Conservation (phyloP, 2,113 vertebrate species). For the Xyrauchen texanus region DNA sequence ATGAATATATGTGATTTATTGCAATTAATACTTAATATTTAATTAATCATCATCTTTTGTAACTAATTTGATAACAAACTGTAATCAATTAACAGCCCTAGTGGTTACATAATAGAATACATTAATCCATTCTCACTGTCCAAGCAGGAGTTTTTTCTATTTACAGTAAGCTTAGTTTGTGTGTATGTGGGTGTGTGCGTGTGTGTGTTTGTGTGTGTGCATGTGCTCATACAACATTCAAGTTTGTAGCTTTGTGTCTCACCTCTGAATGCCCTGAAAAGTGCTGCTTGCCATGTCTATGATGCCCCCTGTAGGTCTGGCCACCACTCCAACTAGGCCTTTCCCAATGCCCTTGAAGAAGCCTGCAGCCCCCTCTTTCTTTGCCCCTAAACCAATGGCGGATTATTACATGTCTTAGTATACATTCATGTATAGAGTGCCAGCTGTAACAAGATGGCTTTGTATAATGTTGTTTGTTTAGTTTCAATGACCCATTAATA, state of each 20-base stretch:
- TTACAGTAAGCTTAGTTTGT: too few relatives aligned
- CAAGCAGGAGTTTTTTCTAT: not conserved
- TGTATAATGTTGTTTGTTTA: not conserved
- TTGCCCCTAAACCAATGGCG: slow-evolving; percentile 80
- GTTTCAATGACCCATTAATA: not conserved
- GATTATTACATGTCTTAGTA: not conserved
- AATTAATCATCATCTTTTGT: too few relatives aligned
- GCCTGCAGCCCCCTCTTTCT: slow-evolving; percentile 92
- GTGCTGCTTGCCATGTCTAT: slow-evolving; percentile 98
- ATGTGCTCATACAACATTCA: not conserved
- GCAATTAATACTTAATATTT: too few relatives aligned
- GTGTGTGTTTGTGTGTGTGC: not conserved
- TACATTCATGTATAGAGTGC: too few relatives aligned
- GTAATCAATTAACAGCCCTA: too few relatives aligned
- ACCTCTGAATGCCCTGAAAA: slow-evolving; percentile 98
- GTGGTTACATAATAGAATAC: too few relatives aligned
- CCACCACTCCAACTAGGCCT: slow-evolving; percentile 92
- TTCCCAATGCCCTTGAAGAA: slow-evolving; percentile 99
- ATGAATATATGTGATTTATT: too few relatives aligned
- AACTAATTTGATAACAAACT: too few relatives aligned
- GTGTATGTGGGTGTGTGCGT: too few relatives aligned
- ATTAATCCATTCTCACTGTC: not conserved
- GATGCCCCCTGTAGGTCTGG: slow-evolving; percentile 90
- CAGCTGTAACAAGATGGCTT: too few relatives aligned
- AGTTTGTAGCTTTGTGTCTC: slow-evolving; percentile 17